These are phyloP conservation scores for Rhamnusium bicolor DNA, from an alignment of 2,888 invertebrate species.

Conservation along the genomic window DNA sequence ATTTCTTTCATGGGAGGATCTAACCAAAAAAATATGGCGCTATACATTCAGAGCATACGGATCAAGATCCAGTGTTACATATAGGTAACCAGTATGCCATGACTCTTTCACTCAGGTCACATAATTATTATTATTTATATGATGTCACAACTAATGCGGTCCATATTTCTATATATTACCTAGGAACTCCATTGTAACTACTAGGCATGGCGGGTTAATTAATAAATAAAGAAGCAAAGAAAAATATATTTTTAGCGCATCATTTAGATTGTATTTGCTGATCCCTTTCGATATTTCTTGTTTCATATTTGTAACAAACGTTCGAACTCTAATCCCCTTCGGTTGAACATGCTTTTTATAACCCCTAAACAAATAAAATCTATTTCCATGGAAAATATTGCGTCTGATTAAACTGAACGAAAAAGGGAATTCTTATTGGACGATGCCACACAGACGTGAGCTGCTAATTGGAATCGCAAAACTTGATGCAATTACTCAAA, in stretches of 20 bases:
- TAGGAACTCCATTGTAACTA: too few relatives aligned
- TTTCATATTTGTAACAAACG: background rate
- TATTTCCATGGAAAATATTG: background rate
- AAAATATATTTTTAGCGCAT: background rate
- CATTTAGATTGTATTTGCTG: background rate
- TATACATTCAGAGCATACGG: too few relatives aligned
- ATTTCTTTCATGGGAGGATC: too few relatives aligned
- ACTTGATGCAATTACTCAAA: conserved; percentile 16
- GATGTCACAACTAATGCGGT: too few relatives aligned
- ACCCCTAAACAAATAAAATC: background rate
- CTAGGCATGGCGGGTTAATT: too few relatives aligned
- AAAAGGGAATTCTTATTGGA: background rate
- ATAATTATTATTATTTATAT: too few relatives aligned
- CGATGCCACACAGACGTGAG: background rate
- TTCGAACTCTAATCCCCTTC: background rate
- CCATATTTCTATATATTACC: too few relatives aligned
- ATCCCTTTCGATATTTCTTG: background rate
- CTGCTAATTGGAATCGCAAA: conserved; percentile 4
- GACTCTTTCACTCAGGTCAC: too few relatives aligned
- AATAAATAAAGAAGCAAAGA: too few relatives aligned
- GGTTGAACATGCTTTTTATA: background rate
- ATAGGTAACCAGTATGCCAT: too few relatives aligned
- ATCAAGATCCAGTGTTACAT: too few relatives aligned
- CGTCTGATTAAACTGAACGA: background rate
- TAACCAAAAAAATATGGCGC: too few relatives aligned